Base-by-base conservation (phyloP, 2,113 vertebrate genomes). In the Muntiacus reevesi region DNA sequence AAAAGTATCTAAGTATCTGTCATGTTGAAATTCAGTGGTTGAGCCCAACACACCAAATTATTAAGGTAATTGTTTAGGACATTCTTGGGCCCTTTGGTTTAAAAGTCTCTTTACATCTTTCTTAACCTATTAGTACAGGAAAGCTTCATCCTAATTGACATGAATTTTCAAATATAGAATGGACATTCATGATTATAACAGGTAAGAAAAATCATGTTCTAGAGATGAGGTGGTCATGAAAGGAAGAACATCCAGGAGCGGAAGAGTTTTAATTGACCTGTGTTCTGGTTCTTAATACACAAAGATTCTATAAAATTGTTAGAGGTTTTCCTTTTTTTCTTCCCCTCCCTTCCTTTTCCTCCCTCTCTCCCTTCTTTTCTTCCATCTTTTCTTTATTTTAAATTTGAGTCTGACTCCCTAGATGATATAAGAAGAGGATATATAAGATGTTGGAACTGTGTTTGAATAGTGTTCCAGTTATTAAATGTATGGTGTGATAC, bases 401-500 rank as follows among this genome's bases (percentile, higher is more conserved):
- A 62, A 54, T 45, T 59, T 62, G 43, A 89, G 47, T 30, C 45
- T 89, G 33, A 83, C 11, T 91, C 36, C 64, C 21, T 33, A 28
- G 27, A 62, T 47, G 19, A 7, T n/a, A 64, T 71, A 64, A 89
- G 8, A 4, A 89, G 17, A 82, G 6, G 16, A 71, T n/a, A 6
- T 50, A 10, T 71, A 87, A 54, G 15, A 47, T 40, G 2, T 64
- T 76, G 16, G 25, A 85, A 91, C 0, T 79, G 33, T 59, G 28
- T 57, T 52, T 76, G 40, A 91, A 21, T 88, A 76, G 23, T 4
- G 9, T 57, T 85, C 5, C 12, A 89, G 25, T 83, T 81, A 36
- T 95, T 78, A 91, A 87, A 84, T 60, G 16, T 52, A 78, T 86
- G 45, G 2, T 71, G 43, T 57, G n/a, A 40, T 81, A 79, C 60